Evolutionary conservation across 2,888 invertebrate species (phyloP).

Genomic region (Hydrotaea diabolus): DNA sequence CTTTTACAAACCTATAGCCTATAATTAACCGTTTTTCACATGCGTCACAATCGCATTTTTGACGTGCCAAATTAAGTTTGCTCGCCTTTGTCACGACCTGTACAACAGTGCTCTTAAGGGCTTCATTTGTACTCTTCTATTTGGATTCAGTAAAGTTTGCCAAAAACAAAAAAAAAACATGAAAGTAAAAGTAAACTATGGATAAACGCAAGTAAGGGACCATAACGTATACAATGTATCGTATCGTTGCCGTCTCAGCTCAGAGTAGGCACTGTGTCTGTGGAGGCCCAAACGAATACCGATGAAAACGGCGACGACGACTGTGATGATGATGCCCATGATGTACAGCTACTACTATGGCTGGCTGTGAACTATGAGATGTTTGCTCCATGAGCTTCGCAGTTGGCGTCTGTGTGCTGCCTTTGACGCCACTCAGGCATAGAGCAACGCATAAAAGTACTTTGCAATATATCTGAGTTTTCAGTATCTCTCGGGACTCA

Average conservation of each 20-base stretch:
- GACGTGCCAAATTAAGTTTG: no score
- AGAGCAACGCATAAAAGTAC: conserved; percentile 76
- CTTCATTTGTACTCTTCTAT: neutral
- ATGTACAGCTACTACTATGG: conserved; percentile 31
- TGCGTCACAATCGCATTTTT: no score
- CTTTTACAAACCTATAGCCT: no score
- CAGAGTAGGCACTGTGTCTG: neutral
- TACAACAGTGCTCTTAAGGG: conserved; percentile 43
- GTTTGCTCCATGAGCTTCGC: conserved; percentile 61
- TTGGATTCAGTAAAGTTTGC: neutral
- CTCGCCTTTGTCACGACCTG: neutral
- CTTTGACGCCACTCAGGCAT: conserved; percentile 47
- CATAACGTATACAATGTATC: neutral
- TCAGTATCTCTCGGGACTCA: conserved; percentile 80
- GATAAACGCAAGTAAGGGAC: conserved; percentile 31
- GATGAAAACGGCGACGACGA: neutral
- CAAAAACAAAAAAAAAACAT: neutral
- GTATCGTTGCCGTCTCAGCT: neutral
- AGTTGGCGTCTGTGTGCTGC: conserved; percentile 53
- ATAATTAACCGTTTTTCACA: no score
- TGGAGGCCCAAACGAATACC: neutral
- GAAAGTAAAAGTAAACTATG: conserved; percentile 58
- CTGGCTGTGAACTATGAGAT: conserved; percentile 34
- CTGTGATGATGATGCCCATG: conserved; percentile 25
- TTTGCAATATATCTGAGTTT: conserved; percentile 76